Evolutionary conservation across 2,888 invertebrate species (phyloP).

Genomic region (Epiblema foenella): DNA sequence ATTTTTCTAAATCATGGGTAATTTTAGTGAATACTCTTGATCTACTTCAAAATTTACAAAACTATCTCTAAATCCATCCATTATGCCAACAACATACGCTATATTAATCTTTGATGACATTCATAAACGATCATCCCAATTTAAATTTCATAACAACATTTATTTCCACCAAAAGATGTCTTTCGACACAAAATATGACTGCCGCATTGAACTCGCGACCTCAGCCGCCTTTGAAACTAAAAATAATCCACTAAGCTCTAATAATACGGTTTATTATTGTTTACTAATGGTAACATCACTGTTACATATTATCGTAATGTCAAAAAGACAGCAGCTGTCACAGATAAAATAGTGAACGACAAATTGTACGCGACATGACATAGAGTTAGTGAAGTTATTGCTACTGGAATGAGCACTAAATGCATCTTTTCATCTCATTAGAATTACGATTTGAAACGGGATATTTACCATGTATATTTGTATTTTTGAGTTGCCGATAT

Average conservation of each 20-base stretch:
- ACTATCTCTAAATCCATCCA: background rate
- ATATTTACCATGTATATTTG: no score
- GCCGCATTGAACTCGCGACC: conserved; percentile 26
- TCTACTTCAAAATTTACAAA: background rate
- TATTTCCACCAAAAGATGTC: background rate
- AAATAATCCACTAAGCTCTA: conserved; percentile 18
- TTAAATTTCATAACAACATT: background rate
- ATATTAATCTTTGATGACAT: background rate
- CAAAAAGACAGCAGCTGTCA: conserved; percentile 31
- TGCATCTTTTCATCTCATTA: no score
- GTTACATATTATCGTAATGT: conserved; percentile 37
- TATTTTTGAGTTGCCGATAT: no score
- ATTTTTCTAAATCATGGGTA: no score
- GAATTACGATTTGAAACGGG: no score
- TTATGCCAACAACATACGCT: background rate
- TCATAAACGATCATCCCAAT: background rate
- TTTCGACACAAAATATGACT: conserved; percentile 21
- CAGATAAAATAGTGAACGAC: conserved; percentile 32
- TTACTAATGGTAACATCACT: conserved; percentile 22
- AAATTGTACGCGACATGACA: conserved; percentile 12
- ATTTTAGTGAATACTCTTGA: background rate
- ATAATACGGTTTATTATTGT: conserved; percentile 31
- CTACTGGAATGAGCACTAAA: background rate
- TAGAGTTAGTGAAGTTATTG: background rate
- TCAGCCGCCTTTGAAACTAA: background rate